Evolutionary conservation across 2,113 vertebrate species (phyloP).

Genomic region (Speoplatyrhinus poulsoni): DNA sequence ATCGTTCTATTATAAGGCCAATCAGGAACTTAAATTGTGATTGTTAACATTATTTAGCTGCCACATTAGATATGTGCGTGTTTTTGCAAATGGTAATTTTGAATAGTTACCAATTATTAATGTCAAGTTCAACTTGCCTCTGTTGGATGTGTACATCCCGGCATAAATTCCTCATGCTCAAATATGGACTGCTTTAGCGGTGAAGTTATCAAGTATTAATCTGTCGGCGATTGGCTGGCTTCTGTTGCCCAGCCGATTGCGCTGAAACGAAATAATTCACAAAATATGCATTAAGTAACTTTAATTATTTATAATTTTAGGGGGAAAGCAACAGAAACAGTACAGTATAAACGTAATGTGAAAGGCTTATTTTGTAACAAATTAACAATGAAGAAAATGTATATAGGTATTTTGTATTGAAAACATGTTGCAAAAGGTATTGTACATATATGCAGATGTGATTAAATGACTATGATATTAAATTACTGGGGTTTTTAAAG

Average conservation of each 20-base stretch:
- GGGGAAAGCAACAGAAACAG: slow-evolving; percentile 25
- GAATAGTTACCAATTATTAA: slow-evolving; percentile 62
- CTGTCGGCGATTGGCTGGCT: not conserved
- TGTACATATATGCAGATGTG: slow-evolving; percentile 70
- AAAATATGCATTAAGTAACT: slow-evolving; percentile 38
- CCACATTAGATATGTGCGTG: slow-evolving; percentile 47
- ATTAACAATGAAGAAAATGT: slow-evolving; percentile 74
- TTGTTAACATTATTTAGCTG: slow-evolving; percentile 55
- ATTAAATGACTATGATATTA: slow-evolving; percentile 44
- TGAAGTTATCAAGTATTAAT: slow-evolving; percentile 33
- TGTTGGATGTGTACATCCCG: slow-evolving; percentile 54
- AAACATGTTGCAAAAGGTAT: slow-evolving; percentile 65
- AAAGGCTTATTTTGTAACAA: slow-evolving; percentile 91
- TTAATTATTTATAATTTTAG: slow-evolving; percentile 41
- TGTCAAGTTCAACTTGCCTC: slow-evolving; percentile 63
- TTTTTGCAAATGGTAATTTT: slow-evolving; percentile 55
- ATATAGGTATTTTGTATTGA: slow-evolving; percentile 85
- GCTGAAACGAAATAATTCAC: slow-evolving; percentile 38
- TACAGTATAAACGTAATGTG: slow-evolving; percentile 55
- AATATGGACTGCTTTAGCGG: slow-evolving; percentile 23
- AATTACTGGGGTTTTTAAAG: slow-evolving; percentile 45
- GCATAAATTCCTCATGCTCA: slow-evolving; percentile 37
- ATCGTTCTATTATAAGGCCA: slow-evolving; percentile 47
- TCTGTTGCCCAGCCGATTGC: slow-evolving; percentile 5
- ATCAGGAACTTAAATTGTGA: slow-evolving; percentile 53